Conservation (phyloP, 1,140 invertebrate species). For the Pseudomyrmex gracilis region DNA sequence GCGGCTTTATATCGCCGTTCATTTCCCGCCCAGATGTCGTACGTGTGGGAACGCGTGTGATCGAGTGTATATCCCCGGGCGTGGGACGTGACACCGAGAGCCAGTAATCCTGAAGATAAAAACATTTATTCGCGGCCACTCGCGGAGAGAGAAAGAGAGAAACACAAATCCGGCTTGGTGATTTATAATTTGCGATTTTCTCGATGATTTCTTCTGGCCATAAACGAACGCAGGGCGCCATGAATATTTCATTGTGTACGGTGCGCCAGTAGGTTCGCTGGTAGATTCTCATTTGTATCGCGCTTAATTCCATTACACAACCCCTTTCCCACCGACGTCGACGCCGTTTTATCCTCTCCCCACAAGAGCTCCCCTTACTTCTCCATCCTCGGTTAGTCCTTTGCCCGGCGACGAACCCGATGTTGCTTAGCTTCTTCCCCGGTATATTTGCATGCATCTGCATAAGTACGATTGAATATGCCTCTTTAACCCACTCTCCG, state of each 20-base stretch:
- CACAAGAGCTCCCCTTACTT: background rate
- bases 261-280: conserved; percentile 64
- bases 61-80: background rate
- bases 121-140: background rate
- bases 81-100: background rate
- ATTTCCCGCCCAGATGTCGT: background rate
- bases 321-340: conserved; percentile 37
- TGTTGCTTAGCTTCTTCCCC: conserved; percentile 65
- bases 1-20: background rate
- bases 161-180: background rate
- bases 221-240: conserved; percentile 72
- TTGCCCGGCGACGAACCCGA: background rate
- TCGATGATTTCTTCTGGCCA: conserved; percentile 73
- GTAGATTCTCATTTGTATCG: conserved; percentile 74
- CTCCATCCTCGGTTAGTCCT: conserved; percentile 16
- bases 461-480: conserved; percentile 73
- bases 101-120: conserved; percentile 26
- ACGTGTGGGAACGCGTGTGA: background rate
- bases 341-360: too few relatives aligned
- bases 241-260: conserved; percentile 81
- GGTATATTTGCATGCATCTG: conserved; percentile 76
- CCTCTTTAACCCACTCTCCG: conserved; percentile 38
- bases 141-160: background rate
- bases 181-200: conserved; percentile 77
- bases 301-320: conserved; percentile 77